Conservation (phyloP, 2,888 invertebrate genomes). For the Amphipoea oculea region DNA sequence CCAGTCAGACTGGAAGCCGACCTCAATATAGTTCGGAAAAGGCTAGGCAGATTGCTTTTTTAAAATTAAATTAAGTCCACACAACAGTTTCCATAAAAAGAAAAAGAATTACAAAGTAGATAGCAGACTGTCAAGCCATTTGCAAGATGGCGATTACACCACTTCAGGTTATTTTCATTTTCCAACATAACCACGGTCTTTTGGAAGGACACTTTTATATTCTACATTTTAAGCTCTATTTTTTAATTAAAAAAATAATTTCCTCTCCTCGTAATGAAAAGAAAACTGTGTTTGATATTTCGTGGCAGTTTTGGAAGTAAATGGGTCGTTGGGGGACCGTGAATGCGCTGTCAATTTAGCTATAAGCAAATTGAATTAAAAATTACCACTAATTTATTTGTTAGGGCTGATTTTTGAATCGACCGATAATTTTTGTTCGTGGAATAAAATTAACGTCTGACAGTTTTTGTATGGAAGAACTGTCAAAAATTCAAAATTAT, state of each 20-base stretch:
- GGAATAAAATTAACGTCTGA: no score
- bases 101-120: slow-evolving; percentile 16
- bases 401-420: not conserved
- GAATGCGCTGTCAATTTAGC: not conserved
- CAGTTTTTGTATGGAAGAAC: no score
- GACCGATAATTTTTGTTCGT: no score
- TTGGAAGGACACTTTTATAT: not conserved
- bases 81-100: not conserved
- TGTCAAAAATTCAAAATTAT: no score
- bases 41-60: not conserved
- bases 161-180: slow-evolving; percentile 1
- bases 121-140: slow-evolving; percentile 13
- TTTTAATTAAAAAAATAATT: slow-evolving; percentile 15
- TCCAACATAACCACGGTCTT: not conserved
- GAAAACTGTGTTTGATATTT: slow-evolving; percentile 32
- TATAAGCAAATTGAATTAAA: not conserved
- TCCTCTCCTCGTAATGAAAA: slow-evolving; percentile 19
- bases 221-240: not conserved
- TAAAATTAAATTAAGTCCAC: not conserved
- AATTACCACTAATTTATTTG: not conserved
- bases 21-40: not conserved
- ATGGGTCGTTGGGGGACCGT: not conserved
- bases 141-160: slow-evolving; percentile 6
- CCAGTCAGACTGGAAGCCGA: not conserved
- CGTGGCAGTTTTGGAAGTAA: slow-evolving; percentile 10